Evolutionary conservation across 2,797 vertebrate genomes (phyloP).

Genomic region (Crenichthys baileyi): DNA sequence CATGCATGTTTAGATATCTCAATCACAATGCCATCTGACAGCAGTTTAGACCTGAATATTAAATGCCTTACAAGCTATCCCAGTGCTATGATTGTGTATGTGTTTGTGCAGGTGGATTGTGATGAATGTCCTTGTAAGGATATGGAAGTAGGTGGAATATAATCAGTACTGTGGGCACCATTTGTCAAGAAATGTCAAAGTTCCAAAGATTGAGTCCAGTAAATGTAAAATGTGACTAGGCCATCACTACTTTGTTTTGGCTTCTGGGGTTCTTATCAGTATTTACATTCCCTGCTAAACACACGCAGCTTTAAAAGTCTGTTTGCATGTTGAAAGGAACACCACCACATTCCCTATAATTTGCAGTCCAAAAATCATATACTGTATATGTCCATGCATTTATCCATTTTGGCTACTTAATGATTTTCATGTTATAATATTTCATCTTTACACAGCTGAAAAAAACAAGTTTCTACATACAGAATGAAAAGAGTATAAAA

Average conservation of each 20-base stretch:
- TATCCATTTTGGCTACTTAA: too few species aligned
- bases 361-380: not conserved
- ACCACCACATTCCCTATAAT: not conserved
- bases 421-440: too few species aligned
- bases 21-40: slow-evolving; percentile 53
- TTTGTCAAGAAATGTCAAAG: slow-evolving; percentile 38
- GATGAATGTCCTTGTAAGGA: slow-evolving; percentile 25
- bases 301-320: not conserved
- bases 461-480: too few species aligned
- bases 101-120: slow-evolving; percentile 6
- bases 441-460: too few species aligned
- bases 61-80: slow-evolving; percentile 45
- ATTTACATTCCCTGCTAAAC: not conserved
- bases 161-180: slow-evolving; percentile 7
- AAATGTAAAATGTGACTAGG: slow-evolving; percentile 27
- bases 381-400: too few species aligned
- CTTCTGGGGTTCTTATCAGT: slow-evolving; percentile 8
- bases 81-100: slow-evolving; percentile 14
- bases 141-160: slow-evolving; percentile 10
- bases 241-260: slow-evolving; percentile 7
- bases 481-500: too few species aligned
- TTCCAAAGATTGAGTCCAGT: slow-evolving; percentile 34
- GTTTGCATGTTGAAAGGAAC: not conserved
- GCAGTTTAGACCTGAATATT: slow-evolving; percentile 50
- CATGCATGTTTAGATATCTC: slow-evolving; percentile 50